Evolutionary conservation across 2,113 vertebrate genomes (phyloP), one percentile per base, ranked within the genome.

Genomic region (Cranoglanis bouderius): DNA sequence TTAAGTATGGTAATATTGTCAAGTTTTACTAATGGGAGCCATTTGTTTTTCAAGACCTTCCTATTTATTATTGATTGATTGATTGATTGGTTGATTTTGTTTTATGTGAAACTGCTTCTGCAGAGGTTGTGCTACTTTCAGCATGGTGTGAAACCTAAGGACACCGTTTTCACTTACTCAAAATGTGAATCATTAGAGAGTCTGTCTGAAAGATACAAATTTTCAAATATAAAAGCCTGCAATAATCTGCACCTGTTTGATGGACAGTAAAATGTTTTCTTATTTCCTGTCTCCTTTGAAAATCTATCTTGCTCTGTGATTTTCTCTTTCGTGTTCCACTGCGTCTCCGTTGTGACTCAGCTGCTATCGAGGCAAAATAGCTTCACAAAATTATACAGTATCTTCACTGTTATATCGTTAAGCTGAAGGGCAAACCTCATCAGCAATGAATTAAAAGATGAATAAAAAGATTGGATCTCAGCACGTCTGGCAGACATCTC

Each of bases 1-100:
- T 90, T 90, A 88, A 49, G 59, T 86, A 86, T 88, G 88, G 80
- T 74, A 88, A 86, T 91, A 84, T 59, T 86, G 74, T 61, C 29
- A 55, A 80, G 84, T 32, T 46, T 38, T 77, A 55, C 38, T 89
- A 86, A 89, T 89, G 88, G 83, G 51, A 29, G 84, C 77, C 61
- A 46, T 88, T 88, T 67, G 46, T 88, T 88, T 57, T 63, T 13
- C 26, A 35, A 24, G 74, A 80, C 46, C 29, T 18, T 61, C 80
- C 29, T 21, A n/a, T 84, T 61, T 43, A 3, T 85, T 84, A 40
- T 72, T 49, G 9, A 49, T 49, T 49, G 46, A 49, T 49, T 49
- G 46, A 10, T n/a, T 67, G 43, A 18, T 4, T 32, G n/a, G n/a
- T 49, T 70, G 78, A 24, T 57, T 13, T 80, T 46, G 8, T 16